phyloP scores from a whole-genome alignment of 1,140 invertebrate species.

The Bombus pascuorum region DNA sequence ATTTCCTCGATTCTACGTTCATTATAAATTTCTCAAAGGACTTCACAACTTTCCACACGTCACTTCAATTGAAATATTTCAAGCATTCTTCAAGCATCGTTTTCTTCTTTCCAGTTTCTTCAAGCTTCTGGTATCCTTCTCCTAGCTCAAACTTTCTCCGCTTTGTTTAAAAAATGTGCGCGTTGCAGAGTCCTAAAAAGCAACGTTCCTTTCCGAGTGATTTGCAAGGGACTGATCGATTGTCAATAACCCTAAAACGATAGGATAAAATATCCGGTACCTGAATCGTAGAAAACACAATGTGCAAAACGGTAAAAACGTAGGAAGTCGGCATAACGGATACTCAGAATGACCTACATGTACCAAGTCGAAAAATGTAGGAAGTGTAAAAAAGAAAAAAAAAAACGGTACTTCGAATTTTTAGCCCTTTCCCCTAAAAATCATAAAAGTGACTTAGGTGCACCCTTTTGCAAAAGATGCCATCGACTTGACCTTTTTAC shows the following conservation, averaged over 20 bases:
- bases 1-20: neutral
- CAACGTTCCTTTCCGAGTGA: neutral
- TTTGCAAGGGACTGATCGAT: constrained; percentile 42
- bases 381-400: neutral
- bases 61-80: neutral
- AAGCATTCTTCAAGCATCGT: no score
- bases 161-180: neutral
- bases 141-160: neutral
- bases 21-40: neutral
- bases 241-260: constrained; percentile 38
- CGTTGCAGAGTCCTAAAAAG: no score
- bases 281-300: neutral
- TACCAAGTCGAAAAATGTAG: neutral
- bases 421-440: constrained; percentile 42
- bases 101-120: neutral
- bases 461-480: neutral
- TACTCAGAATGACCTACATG: constrained; percentile 51
- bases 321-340: constrained; percentile 33
- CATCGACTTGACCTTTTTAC: constrained; percentile 70
- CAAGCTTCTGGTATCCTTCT: neutral
- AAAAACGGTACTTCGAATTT: constrained; percentile 23
- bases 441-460: constrained; percentile 50
- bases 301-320: constrained; percentile 64
- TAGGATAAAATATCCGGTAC: constrained; percentile 22
- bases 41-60: neutral